Conservation (phyloP, 2,113 vertebrate genomes). For the Polyodon spathula region DNA sequence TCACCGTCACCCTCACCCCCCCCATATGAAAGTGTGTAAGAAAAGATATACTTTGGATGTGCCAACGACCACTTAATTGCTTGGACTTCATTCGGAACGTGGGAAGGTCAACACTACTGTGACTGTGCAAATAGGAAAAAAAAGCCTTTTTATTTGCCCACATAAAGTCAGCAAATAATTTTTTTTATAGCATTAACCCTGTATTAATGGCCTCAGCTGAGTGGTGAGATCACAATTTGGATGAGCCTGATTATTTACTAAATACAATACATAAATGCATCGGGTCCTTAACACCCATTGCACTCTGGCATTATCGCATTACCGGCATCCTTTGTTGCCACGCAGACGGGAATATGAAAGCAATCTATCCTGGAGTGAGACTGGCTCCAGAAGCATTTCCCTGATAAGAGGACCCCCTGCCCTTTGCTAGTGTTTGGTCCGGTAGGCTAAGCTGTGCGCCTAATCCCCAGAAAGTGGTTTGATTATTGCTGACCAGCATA, state of each 20-base stretch:
- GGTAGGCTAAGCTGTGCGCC: conserved; percentile 97
- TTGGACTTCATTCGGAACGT: conserved; percentile 66
- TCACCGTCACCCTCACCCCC: too few species aligned
- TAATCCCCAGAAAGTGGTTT: conserved; percentile 99
- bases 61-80: conserved; percentile 45
- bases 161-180: conserved; percentile 65
- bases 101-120: conserved; percentile 76
- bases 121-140: conserved; percentile 76
- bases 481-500: conserved; percentile 99
- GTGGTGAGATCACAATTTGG: conserved; percentile 83
- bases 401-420: conserved; percentile 93
- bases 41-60: not conserved
- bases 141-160: conserved; percentile 60
- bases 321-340: conserved; percentile 94
- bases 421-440: conserved; percentile 90
- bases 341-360: conserved; percentile 88
- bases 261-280: conserved; percentile 86
- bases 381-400: conserved; percentile 93
- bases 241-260: conserved; percentile 85
- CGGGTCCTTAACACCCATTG: conserved; percentile 82
- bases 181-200: conserved; percentile 85
- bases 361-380: conserved; percentile 89
- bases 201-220: conserved; percentile 80
- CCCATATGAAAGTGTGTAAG: too few species aligned
- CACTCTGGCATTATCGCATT: conserved; percentile 97